Evolutionary conservation across 2,797 vertebrate species (phyloP).

Genomic region (Macroramphosus scolopax): DNA sequence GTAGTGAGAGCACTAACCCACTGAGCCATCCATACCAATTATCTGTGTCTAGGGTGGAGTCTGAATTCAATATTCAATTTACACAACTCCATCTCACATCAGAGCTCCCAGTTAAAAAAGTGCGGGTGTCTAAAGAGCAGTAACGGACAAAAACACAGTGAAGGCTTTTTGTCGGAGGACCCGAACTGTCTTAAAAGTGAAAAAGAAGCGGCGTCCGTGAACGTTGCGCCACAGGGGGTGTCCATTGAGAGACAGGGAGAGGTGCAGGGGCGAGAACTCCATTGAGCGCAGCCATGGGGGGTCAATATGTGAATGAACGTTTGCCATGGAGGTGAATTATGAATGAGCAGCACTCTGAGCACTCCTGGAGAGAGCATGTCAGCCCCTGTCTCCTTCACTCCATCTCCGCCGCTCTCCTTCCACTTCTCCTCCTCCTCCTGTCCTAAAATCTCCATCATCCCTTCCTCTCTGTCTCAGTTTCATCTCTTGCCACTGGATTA

Average conservation of each 20-base stretch:
- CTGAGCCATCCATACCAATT: slow-evolving; percentile 68
- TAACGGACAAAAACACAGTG: slow-evolving; percentile 26
- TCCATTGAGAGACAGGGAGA: slow-evolving; percentile 65
- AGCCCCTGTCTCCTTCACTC: slow-evolving; percentile 56
- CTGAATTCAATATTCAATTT: slow-evolving; percentile 71
- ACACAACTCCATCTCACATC: slow-evolving; percentile 56
- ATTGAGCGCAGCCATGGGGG: slow-evolving; percentile 71
- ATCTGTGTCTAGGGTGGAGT: slow-evolving; percentile 63
- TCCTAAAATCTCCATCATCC: slow-evolving; percentile 53
- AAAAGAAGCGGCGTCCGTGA: slow-evolving; percentile 36
- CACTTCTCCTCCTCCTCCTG: slow-evolving; percentile 29
- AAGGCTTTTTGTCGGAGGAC: slow-evolving; percentile 5
- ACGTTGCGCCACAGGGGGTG: slow-evolving; percentile 54
- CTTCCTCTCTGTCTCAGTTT: not conserved
- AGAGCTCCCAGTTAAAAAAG: slow-evolving; percentile 32
- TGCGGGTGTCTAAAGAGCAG: slow-evolving; percentile 17
- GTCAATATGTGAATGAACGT: slow-evolving; percentile 76
- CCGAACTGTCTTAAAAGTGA: slow-evolving; percentile 47
- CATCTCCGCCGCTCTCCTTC: slow-evolving; percentile 34
- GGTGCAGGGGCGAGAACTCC: slow-evolving; percentile 68
- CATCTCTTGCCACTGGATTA: too few relatives aligned
- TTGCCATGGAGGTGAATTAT: slow-evolving; percentile 77
- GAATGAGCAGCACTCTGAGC: slow-evolving; percentile 73
- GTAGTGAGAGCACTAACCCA: slow-evolving; percentile 51
- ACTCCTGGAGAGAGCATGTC: slow-evolving; percentile 64